These are phyloP conservation scores for Haplotaxodon microlepis DNA, from an alignment of 2,113 vertebrate species.

Conservation along the genomic window DNA sequence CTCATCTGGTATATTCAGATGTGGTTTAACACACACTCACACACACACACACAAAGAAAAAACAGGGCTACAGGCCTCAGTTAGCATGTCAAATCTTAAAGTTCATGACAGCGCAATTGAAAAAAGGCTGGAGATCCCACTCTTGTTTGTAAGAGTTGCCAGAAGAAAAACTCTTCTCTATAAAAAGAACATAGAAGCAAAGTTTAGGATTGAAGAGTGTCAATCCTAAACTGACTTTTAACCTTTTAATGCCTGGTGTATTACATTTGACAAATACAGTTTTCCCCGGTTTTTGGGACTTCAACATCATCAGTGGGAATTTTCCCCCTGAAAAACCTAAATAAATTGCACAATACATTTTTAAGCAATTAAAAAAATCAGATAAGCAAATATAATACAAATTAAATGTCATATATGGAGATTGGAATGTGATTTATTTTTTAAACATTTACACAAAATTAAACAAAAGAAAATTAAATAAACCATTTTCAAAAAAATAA, in stretches of 20 bases:
- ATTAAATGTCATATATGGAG: not conserved
- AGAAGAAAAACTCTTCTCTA: not conserved
- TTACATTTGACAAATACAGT: not conserved
- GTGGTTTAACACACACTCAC: not conserved
- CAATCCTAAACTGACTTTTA: not conserved
- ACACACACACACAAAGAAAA: not conserved
- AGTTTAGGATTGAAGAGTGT: not conserved
- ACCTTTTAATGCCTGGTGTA: not conserved
- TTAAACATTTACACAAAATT: not conserved
- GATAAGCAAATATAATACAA: not conserved
- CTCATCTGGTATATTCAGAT: not conserved
- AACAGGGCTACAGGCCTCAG: not conserved
- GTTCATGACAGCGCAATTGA: not conserved
- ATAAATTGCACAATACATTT: not conserved
- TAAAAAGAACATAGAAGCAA: not conserved
- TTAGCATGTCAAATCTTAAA: not conserved
- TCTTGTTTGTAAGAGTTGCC: not conserved
- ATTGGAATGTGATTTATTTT: not conserved
- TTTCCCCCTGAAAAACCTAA: not conserved
- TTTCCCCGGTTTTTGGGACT: not conserved
- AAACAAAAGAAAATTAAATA: not conserved
- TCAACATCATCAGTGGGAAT: not conserved
- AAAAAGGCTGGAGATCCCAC: not conserved
- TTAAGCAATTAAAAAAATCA: not conserved
- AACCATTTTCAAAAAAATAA: not conserved